Conservation (phyloP, 2,797 vertebrate species). For the Microhierax caerulescens region DNA sequence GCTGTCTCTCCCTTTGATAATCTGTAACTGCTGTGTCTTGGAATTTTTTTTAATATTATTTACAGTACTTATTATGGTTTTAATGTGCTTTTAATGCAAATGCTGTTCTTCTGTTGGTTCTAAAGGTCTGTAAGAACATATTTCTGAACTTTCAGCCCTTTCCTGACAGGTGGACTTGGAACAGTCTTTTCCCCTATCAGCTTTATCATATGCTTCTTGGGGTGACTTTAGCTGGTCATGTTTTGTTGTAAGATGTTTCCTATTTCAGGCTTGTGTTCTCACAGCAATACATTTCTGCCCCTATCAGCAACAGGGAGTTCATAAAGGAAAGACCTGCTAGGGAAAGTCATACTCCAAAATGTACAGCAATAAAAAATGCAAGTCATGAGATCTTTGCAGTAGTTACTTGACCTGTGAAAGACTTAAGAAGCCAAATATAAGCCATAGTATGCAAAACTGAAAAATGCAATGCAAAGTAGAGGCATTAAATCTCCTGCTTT, state of each 20-base stretch:
- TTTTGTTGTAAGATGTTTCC: constrained; percentile 5
- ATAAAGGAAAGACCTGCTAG: background rate
- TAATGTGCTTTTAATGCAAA: constrained; percentile 67
- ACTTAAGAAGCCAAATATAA: background rate
- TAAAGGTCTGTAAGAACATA: constrained; percentile 61
- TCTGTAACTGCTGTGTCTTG: constrained; percentile 50
- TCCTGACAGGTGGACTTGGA: constrained; percentile 62
- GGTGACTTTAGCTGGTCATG: background rate
- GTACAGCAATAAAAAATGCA: constrained; percentile 15
- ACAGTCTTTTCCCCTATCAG: constrained; percentile 55
- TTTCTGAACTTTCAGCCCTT: constrained; percentile 33
- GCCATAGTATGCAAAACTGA: background rate
- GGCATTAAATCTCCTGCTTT: background rate
- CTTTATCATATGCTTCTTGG: background rate
- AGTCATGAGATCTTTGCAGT: background rate
- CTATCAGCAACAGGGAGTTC: background rate
- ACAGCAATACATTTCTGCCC: background rate
- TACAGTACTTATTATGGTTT: constrained; percentile 51
- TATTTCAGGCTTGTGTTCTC: background rate
- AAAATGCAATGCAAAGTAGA: background rate
- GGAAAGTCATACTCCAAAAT: background rate
- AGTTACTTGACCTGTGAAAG: background rate
- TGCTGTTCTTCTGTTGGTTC: constrained; percentile 61
- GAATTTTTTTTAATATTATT: constrained; percentile 28
- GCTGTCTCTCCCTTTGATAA: constrained; percentile 26